A percentile compares a stretch with the other conserved stretches of the same genome.
phyloP scores from a whole-genome alignment of 2,113 vertebrate genomes.

The Syngnathus typhle region DNA sequence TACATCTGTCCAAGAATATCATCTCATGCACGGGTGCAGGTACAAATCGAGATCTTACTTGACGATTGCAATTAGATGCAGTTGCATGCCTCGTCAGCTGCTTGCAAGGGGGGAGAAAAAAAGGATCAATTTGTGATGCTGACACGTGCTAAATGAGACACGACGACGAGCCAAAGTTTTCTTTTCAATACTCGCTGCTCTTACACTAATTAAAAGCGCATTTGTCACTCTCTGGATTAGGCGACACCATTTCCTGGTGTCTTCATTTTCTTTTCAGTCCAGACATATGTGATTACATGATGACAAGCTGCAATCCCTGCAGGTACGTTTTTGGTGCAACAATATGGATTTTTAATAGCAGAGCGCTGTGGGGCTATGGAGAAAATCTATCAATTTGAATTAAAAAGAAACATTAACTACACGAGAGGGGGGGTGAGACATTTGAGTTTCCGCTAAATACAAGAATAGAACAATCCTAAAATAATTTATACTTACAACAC shows the following conservation, averaged over 20 bases:
- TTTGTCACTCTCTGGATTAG: not conserved
- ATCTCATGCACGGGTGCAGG: conserved; percentile 60
- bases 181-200: not conserved
- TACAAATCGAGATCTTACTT: conserved; percentile 17
- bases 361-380: not conserved
- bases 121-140: not conserved
- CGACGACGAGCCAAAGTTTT: not conserved
- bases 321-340: too few species aligned
- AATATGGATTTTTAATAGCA: not conserved
- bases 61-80: not conserved
- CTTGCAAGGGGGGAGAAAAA: not conserved
- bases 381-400: too few species aligned
- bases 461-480: too few species aligned
- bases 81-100: not conserved
- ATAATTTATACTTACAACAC: too few species aligned
- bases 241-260: not conserved
- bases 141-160: not conserved
- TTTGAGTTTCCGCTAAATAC: too few species aligned
- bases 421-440: too few species aligned
- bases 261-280: too few species aligned
- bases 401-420: too few species aligned
- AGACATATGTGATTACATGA: too few species aligned
- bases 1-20: conserved; percentile 65
- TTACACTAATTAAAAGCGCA: not conserved
- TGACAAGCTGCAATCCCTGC: too few species aligned